Evolutionary conservation across 2,888 invertebrate species (phyloP).

Genomic region (Eurytoma californica): DNA sequence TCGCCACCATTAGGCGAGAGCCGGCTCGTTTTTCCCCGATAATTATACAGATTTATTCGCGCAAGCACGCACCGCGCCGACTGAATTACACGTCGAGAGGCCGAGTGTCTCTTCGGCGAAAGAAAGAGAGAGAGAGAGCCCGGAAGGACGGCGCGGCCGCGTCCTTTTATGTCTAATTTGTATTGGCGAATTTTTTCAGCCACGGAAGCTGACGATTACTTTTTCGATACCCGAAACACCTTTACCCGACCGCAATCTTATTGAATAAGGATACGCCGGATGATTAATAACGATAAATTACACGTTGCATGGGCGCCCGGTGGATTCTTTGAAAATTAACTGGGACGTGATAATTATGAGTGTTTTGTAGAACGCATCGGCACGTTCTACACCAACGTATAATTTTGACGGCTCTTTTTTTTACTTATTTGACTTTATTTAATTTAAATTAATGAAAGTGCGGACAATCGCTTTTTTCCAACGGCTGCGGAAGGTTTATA

Average conservation of each 20-base stretch:
- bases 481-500: too few species aligned
- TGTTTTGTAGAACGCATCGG: background rate
- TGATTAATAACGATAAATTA: conserved; percentile 27
- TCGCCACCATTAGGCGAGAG: conserved; percentile 25
- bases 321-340: conserved; percentile 34
- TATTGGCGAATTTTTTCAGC: background rate
- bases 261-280: conserved; percentile 7
- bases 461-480: too few species aligned
- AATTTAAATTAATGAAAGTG: too few species aligned
- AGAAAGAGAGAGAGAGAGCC: conserved; percentile 12
- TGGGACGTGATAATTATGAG: conserved; percentile 15
- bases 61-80: conserved; percentile 27
- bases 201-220: conserved; percentile 28
- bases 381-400: background rate
- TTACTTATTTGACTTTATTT: too few species aligned
- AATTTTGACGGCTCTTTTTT: background rate
- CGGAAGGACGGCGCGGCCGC: background rate
- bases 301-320: background rate
- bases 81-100: conserved; percentile 41
- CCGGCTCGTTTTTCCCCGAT: conserved; percentile 39
- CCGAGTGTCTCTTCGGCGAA: conserved; percentile 8
- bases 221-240: background rate
- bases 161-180: background rate
- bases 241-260: background rate
- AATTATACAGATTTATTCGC: conserved; percentile 68